These are phyloP conservation scores for Merops nubicus DNA, from an alignment of 2,113 vertebrate genomes.

Conservation along the genomic window DNA sequence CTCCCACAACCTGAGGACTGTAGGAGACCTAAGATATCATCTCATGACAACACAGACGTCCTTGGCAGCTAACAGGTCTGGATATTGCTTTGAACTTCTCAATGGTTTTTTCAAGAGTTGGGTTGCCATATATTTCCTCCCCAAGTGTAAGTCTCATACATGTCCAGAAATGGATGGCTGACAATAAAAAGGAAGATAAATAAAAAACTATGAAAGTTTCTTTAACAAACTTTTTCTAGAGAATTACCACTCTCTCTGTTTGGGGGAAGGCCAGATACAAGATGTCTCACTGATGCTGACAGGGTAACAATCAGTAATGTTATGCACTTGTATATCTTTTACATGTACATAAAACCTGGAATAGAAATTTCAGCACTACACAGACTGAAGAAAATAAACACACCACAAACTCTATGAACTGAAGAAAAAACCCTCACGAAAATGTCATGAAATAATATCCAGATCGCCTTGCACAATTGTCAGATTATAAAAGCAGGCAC, in stretches of 20 bases:
- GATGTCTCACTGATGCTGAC: not conserved
- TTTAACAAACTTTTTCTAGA: not conserved
- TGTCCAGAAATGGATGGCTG: not conserved
- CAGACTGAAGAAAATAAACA: not conserved
- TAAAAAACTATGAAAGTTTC: not conserved
- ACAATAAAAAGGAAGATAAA: not conserved
- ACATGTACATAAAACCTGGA: not conserved
- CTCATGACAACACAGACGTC: not conserved
- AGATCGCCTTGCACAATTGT: not conserved
- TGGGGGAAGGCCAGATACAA: not conserved
- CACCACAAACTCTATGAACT: not conserved
- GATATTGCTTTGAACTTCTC: not conserved
- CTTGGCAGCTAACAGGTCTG: not conserved
- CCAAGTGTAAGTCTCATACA: not conserved
- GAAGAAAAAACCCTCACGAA: not conserved
- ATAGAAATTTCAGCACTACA: not conserved
- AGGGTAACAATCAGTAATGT: constrained; percentile 6
- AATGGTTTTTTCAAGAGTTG: not conserved
- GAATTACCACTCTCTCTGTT: not conserved
- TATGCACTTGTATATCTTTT: not conserved
- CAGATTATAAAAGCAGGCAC: not conserved
- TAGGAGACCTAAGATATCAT: not conserved
- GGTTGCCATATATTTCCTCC: not conserved
- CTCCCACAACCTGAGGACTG: not conserved
- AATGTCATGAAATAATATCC: not conserved